These are phyloP conservation scores for Seriola rivoliana DNA, from an alignment of 2,113 vertebrate species.

Conservation along the genomic window DNA sequence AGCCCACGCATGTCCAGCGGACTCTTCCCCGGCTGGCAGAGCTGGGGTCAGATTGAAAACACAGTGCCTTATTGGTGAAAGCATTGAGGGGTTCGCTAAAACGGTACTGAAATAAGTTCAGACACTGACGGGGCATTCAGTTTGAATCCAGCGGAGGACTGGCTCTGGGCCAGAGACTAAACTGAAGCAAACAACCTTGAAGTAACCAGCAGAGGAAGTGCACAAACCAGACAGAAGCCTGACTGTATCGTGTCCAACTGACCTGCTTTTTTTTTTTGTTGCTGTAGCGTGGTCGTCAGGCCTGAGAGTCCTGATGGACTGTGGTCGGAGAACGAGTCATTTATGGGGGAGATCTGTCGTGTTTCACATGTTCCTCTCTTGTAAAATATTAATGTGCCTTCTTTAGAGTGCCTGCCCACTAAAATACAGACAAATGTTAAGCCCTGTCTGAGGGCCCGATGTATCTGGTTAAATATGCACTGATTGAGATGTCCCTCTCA, in stretches of 20 bases:
- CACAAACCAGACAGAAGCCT: constrained; percentile 23
- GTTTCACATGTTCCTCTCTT: constrained; percentile 26
- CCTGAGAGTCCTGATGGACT: constrained; percentile 19
- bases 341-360: not conserved
- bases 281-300: constrained; percentile 11
- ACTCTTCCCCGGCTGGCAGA: constrained; percentile 92
- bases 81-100: not conserved
- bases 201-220: constrained; percentile 9
- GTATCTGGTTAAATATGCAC: constrained; percentile 41
- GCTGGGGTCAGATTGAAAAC: constrained; percentile 84
- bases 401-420: constrained; percentile 55
- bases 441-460: constrained; percentile 10
- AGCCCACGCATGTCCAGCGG: constrained; percentile 87
- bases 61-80: constrained; percentile 91
- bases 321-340: not conserved
- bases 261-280: constrained; percentile 28
- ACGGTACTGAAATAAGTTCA: constrained; percentile 2
- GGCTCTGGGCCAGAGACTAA: constrained; percentile 18
- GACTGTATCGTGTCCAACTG: constrained; percentile 41
- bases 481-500: constrained; percentile 53
- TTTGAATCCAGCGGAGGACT: not conserved
- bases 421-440: constrained; percentile 26
- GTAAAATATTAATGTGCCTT: constrained; percentile 64
- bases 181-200: constrained; percentile 13
- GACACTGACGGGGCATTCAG: constrained; percentile 29